Evolutionary conservation across 2,888 invertebrate genomes (phyloP).

Genomic region (Idaea biselata): DNA sequence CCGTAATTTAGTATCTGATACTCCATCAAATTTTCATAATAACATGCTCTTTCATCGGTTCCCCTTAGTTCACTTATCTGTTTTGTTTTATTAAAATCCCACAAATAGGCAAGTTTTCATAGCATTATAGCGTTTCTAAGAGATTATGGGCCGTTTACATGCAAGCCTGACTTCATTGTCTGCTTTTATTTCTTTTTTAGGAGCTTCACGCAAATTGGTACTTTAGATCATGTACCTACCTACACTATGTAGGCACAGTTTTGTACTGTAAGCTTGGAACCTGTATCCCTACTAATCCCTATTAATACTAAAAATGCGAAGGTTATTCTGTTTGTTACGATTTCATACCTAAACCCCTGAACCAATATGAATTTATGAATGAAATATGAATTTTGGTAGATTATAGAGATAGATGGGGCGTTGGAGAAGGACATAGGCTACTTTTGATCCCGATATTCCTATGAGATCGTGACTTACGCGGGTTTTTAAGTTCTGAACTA

Average conservation of each 20-base stretch:
- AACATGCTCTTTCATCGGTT: constrained; percentile 46
- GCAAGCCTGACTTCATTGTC: constrained; percentile 47
- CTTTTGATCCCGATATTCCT: too few relatives aligned
- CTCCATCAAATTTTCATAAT: constrained; percentile 52
- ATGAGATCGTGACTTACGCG: too few relatives aligned
- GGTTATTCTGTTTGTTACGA: too few relatives aligned
- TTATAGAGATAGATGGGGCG: too few relatives aligned
- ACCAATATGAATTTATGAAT: too few relatives aligned
- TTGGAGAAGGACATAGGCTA: too few relatives aligned
- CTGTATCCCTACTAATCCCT: too few relatives aligned
- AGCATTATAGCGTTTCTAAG: constrained; percentile 55
- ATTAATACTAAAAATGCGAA: too few relatives aligned
- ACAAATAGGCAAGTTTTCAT: constrained; percentile 68
- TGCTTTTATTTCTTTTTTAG: constrained; percentile 30
- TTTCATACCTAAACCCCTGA: too few relatives aligned
- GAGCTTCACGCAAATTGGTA: constrained; percentile 24
- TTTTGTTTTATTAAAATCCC: constrained; percentile 63
- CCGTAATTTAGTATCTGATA: constrained; percentile 16
- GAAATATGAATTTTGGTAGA: too few relatives aligned
- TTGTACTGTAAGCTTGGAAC: too few relatives aligned
- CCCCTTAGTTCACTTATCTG: constrained; percentile 49
- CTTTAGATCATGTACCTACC: constrained; percentile 7
- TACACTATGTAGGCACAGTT: not conserved
- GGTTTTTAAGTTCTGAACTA: not conserved
- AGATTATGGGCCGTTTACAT: constrained; percentile 73